phyloP scores from a whole-genome alignment of 2,888 invertebrate genomes.

The Eupithecia vulgata region DNA sequence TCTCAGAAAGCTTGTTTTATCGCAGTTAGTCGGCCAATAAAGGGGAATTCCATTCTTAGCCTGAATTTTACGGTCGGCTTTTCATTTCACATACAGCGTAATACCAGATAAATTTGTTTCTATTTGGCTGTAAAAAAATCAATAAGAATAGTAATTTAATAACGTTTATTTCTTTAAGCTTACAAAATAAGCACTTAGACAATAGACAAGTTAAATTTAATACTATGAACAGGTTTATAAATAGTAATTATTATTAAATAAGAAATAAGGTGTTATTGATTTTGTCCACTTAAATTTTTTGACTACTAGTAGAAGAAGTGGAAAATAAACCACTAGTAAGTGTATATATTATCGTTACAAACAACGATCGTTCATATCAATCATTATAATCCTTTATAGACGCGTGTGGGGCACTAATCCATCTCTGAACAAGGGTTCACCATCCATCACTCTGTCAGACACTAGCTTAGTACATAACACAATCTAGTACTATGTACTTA shows the following conservation, averaged over 20 bases:
- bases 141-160: background rate
- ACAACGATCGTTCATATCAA: background rate
- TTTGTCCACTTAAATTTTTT: too few relatives aligned
- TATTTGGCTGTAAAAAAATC: background rate
- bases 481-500: background rate
- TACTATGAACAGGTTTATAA: too few relatives aligned
- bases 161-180: too few relatives aligned
- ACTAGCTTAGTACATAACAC: conserved; percentile 12
- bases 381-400: conserved; percentile 21
- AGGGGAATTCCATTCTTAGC: background rate
- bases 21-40: background rate
- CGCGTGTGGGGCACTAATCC: conserved; percentile 18
- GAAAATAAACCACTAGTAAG: too few relatives aligned
- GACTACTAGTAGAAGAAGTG: too few relatives aligned
- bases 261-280: too few relatives aligned
- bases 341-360: too few relatives aligned
- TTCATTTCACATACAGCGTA: too few relatives aligned
- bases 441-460: conserved; percentile 25
- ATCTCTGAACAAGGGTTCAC: conserved; percentile 20
- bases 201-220: too few relatives aligned
- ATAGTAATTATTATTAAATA: too few relatives aligned
- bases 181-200: too few relatives aligned
- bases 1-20: background rate
- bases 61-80: background rate
- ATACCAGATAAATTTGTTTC: background rate